A percentile compares a stretch with the other conserved stretches of the same genome.
These are phyloP conservation scores for Picus viridis DNA, from an alignment of 2,797 vertebrate species.

Conservation along the genomic window DNA sequence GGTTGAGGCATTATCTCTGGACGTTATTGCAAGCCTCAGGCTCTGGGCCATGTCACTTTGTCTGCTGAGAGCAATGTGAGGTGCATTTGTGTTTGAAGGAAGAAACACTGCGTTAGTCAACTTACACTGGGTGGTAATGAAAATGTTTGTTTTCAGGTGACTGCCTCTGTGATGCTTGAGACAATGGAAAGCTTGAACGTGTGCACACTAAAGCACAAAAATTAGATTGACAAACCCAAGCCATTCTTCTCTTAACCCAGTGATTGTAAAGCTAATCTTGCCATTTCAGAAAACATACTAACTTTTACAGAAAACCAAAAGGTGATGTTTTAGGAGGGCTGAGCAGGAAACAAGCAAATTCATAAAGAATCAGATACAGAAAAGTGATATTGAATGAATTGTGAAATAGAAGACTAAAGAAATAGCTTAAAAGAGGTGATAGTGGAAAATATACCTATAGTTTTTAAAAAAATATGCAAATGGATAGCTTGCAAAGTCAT, in stretches of 20 bases:
- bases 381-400: background rate
- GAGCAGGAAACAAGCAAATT: background rate
- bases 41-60: background rate
- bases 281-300: background rate
- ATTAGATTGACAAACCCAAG: background rate
- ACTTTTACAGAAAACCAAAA: background rate
- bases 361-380: background rate
- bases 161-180: accelerated
- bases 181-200: background rate
- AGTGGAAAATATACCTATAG: background rate
- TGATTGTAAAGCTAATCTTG: background rate
- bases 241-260: background rate
- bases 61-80: background rate
- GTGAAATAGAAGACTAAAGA: background rate
- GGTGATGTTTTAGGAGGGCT: background rate
- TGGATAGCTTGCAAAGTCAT: background rate
- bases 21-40: background rate
- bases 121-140: background rate
- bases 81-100: accelerated
- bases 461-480: background rate
- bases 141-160: background rate
- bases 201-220: background rate
- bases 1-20: background rate
- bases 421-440: background rate
- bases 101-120: background rate